Percentiles rank a stretch among this genome's conserved stretches.
phyloP scores from a whole-genome alignment of 2,797 vertebrate genomes.

The Atherinosoma microstoma region DNA sequence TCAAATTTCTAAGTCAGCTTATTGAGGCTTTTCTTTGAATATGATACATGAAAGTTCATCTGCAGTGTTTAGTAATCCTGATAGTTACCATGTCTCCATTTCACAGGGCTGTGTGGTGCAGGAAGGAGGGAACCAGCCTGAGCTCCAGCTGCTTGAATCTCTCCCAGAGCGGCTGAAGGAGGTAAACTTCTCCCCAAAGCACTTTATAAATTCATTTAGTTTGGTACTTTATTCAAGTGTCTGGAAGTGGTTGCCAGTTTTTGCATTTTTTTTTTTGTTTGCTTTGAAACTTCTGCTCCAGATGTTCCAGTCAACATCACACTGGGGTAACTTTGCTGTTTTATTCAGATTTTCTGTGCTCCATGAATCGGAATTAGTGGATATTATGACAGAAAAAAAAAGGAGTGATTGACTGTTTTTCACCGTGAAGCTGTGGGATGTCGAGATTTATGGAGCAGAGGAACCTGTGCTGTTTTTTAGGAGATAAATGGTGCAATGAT shows the following conservation, averaged over 20 bases:
- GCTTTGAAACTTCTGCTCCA: no score
- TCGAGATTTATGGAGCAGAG: constrained; percentile 2
- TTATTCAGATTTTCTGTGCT: neutral
- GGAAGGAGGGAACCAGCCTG: constrained; percentile 52
- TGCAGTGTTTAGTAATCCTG: neutral
- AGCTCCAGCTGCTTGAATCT: constrained; percentile 63
- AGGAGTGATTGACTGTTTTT: neutral
- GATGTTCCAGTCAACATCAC: no score
- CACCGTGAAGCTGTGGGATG: neutral
- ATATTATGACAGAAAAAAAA: neutral
- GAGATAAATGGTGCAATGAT: constrained; percentile 8
- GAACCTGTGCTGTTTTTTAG: constrained; percentile 25
- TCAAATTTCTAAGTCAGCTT: neutral
- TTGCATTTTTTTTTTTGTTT: no score
- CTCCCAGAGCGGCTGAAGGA: constrained; percentile 50
- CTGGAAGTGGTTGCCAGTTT: neutral
- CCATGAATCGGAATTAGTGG: neutral
- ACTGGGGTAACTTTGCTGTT: neutral
- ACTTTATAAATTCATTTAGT: neutral
- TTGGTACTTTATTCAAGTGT: neutral
- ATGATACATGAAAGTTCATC: neutral
- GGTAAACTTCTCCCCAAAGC: constrained; percentile 47
- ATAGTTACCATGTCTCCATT: constrained; percentile 17
- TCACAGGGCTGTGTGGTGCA: constrained; percentile 61
- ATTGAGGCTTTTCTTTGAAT: neutral